These are phyloP conservation scores for Zaprionus obscuricornis DNA, from an alignment of 2,888 invertebrate genomes.

Conservation along the genomic window DNA sequence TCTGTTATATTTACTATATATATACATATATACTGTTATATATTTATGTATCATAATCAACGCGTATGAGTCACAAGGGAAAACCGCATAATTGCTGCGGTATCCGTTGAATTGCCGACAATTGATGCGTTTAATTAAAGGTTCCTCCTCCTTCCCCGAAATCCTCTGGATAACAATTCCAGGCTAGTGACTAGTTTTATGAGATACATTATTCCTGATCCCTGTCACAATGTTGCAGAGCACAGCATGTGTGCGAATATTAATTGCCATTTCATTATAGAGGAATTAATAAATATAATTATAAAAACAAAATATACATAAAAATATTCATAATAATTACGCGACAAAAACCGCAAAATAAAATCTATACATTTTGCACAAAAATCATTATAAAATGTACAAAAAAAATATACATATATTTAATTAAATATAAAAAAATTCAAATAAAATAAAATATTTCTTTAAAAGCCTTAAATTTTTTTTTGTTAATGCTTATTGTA, in stretches of 20 bases:
- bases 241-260: slow-evolving; percentile 10
- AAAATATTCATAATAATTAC: too few species aligned
- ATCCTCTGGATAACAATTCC: too few species aligned
- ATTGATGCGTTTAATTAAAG: slow-evolving; percentile 34
- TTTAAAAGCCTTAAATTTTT: too few species aligned
- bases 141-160: too few species aligned
- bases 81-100: slow-evolving; percentile 21
- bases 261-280: slow-evolving; percentile 4
- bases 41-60: not conserved
- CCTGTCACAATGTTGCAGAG: not conserved
- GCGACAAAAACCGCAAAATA: not conserved
- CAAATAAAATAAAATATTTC: too few species aligned
- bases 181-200: slow-evolving; percentile 2
- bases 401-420: too few species aligned
- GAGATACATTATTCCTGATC: not conserved
- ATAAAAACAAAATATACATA: too few species aligned
- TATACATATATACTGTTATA: too few species aligned
- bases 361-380: too few species aligned
- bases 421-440: too few species aligned
- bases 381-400: not conserved
- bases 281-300: slow-evolving; percentile 8
- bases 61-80: slow-evolving; percentile 14
- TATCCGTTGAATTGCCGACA: slow-evolving; percentile 12
- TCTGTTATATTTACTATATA: too few species aligned
- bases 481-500: not conserved